Conservation (phyloP, 2,797 vertebrate genomes). For the Melanogrammus aeglefinus region DNA sequence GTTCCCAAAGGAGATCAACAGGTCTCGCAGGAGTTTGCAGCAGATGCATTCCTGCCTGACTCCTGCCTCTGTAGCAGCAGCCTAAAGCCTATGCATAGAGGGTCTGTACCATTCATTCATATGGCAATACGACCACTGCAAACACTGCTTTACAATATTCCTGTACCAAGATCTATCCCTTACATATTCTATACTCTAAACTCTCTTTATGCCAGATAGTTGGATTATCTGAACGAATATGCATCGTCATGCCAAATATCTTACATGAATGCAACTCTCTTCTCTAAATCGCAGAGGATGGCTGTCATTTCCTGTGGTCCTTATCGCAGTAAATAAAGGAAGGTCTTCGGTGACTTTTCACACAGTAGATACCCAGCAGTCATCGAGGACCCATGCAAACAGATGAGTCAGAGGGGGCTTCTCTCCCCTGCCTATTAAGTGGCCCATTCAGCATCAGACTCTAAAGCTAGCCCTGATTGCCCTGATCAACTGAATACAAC, state of each 20-base stretch:
- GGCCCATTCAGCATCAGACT: conserved; percentile 25
- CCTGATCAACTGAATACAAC: neutral
- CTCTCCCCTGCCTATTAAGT: conserved; percentile 31
- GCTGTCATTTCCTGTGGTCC: neutral
- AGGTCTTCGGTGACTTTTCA: conserved; percentile 1
- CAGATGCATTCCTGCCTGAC: conserved; percentile 1
- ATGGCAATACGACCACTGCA: neutral
- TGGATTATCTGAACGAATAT: neutral
- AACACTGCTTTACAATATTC: neutral
- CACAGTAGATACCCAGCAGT: conserved; percentile 17
- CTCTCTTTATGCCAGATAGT: neutral
- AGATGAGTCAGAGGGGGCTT: conserved; percentile 38
- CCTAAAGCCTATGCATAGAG: neutral
- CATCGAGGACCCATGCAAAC: conserved; percentile 40
- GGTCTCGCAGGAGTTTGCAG: conserved; percentile 43
- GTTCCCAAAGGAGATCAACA: conserved; percentile 51
- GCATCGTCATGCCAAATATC: neutral
- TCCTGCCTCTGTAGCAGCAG: neutral
- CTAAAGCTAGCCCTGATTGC: neutral
- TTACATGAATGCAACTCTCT: neutral
- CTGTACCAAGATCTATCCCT: neutral
- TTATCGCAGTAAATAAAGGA: neutral
- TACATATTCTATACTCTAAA: neutral
- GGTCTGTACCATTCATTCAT: neutral
- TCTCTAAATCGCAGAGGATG: neutral